Evolutionary conservation across 2,113 vertebrate species (phyloP).

Genomic region (Pelobates fuscus): DNA sequence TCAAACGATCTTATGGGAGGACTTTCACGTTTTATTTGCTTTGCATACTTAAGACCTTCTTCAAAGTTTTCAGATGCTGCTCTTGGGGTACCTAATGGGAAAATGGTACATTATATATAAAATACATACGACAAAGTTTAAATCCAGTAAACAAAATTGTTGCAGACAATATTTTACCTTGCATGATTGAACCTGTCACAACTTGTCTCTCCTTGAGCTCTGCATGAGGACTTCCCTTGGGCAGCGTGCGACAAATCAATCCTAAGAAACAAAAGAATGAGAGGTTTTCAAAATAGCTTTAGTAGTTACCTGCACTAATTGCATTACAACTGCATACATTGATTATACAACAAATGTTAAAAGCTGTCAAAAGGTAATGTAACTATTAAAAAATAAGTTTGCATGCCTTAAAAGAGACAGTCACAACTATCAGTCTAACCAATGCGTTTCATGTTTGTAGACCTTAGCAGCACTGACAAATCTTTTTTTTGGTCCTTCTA

Average conservation of each 20-base stretch:
- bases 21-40: conserved; percentile 94
- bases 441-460: no score
- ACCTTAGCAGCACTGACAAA: no score
- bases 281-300: background rate
- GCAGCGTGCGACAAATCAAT: conserved; percentile 89
- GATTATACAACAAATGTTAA: no score
- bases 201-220: conserved; percentile 89
- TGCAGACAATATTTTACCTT: conserved; percentile 75
- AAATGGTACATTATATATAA: background rate
- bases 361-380: no score
- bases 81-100: conserved; percentile 83
- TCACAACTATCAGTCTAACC: no score
- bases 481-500: no score
- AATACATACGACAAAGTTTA: background rate
- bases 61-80: conserved; percentile 86
- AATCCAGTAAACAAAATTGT: background rate
- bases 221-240: conserved; percentile 85
- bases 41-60: conserved; percentile 90
- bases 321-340: no score
- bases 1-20: conserved; percentile 90
- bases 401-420: no score
- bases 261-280: conserved; percentile 64
- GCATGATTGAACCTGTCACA: conserved; percentile 95
- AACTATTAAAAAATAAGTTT: no score
- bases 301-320: background rate